A percentile compares a stretch with the other conserved stretches of the same genome.
Evolutionary conservation across 2,113 vertebrate genomes (phyloP).

Genomic region (Saccopteryx leptura): DNA sequence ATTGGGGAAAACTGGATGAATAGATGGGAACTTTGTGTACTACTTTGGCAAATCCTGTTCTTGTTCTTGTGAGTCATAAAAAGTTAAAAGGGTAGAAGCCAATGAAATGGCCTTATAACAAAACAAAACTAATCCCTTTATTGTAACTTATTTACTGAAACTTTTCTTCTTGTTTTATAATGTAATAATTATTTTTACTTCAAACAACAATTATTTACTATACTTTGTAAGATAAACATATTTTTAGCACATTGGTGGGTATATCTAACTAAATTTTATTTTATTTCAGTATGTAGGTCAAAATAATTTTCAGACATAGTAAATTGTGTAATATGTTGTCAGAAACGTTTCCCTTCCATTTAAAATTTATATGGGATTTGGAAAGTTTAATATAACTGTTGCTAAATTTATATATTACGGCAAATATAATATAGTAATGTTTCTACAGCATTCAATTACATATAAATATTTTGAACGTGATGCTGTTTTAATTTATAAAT

Average conservation of each 20-base stretch:
- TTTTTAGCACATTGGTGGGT: background rate
- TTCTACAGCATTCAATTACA: background rate
- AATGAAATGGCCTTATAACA: background rate
- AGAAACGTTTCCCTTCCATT: background rate
- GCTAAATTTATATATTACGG: background rate
- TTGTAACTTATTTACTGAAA: constrained; percentile 34
- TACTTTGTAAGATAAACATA: constrained; percentile 14
- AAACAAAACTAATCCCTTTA: constrained; percentile 50
- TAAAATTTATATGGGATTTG: background rate
- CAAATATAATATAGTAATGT: constrained; percentile 42
- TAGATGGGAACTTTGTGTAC: background rate
- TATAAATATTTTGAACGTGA: background rate
- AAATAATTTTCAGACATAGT: constrained; percentile 46
- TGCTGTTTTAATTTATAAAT: constrained; percentile 38
- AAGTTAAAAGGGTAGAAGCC: background rate
- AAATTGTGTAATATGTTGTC: constrained; percentile 27
- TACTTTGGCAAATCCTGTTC: constrained; percentile 5
- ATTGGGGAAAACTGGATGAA: background rate
- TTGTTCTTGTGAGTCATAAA: constrained; percentile 33
- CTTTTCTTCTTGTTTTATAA: constrained; percentile 28
- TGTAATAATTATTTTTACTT: constrained; percentile 34
- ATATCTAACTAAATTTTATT: constrained; percentile 20
- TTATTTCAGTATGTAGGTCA: background rate
- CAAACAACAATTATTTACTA: constrained; percentile 22
- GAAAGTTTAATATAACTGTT: constrained; percentile 12